Evolutionary conservation across 92 coral and sea anemone genomes (phyloP).

Genomic region (Heteractis magnifica): DNA sequence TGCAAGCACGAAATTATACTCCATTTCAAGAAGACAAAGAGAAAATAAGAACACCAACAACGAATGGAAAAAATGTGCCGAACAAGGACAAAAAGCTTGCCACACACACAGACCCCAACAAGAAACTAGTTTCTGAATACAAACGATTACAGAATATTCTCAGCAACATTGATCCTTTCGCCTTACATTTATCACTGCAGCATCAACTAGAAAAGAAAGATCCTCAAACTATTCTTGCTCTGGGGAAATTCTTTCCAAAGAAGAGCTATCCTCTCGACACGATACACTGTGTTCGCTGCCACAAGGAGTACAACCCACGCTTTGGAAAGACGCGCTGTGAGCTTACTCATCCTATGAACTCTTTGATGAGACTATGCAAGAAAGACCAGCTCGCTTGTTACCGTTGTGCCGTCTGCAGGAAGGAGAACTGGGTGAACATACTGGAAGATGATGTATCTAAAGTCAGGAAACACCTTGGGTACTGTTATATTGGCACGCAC

Average conservation of each 20-base stretch:
- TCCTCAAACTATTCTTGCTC: conserved; percentile 44
- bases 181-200: conserved; percentile 57
- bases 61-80: too few species aligned
- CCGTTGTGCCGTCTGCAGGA: conserved; percentile 61
- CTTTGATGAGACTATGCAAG: conserved; percentile 49
- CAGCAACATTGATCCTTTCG: conserved; percentile 66
- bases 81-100: neutral
- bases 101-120: conserved; percentile 1
- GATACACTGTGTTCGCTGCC: conserved; percentile 87
- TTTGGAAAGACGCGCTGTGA: conserved; percentile 58
- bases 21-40: neutral
- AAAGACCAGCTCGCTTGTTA: conserved; percentile 55
- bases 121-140: conserved; percentile 53
- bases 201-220: conserved; percentile 59
- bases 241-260: conserved; percentile 66
- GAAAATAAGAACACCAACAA: neutral
- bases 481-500: conserved; percentile 69
- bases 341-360: conserved; percentile 61
- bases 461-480: conserved; percentile 62
- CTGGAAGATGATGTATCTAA: conserved; percentile 53
- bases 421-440: conserved; percentile 48
- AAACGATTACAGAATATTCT: conserved; percentile 64
- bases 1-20: neutral
- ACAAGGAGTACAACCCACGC: conserved; percentile 71
- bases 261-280: conserved; percentile 75